phyloP scores from a whole-genome alignment of 2,888 invertebrate genomes.

The Mythimna ferrago region DNA sequence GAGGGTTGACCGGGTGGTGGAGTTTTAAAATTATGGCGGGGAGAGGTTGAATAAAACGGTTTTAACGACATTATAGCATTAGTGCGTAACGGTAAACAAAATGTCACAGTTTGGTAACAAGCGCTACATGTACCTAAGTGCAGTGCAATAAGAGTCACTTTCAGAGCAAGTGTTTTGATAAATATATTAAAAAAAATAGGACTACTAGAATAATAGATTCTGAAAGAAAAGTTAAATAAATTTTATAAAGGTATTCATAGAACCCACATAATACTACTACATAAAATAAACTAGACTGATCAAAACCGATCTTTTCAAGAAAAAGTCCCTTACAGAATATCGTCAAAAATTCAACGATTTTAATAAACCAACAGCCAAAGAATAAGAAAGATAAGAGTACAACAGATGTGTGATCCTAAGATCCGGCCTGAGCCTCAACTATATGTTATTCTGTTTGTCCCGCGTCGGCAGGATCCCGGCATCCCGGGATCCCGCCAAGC shows the following conservation, averaged over 20 bases:
- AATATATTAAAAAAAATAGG: too few relatives aligned
- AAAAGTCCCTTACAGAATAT: slow-evolving; percentile 10
- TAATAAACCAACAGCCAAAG: slow-evolving; percentile 48
- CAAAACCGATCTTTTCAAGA: background rate
- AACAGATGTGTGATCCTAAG: slow-evolving; percentile 46
- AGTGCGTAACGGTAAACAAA: too few relatives aligned
- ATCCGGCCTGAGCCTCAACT: slow-evolving; percentile 53
- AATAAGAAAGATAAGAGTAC: slow-evolving; percentile 35
- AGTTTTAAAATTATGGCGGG: too few relatives aligned
- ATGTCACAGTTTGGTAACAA: too few relatives aligned
- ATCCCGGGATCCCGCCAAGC: slow-evolving; percentile 42
- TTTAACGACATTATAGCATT: too few relatives aligned
- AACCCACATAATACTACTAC: too few relatives aligned
- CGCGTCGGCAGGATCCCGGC: slow-evolving; percentile 40
- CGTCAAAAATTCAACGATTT: slow-evolving; percentile 39
- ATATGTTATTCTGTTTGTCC: slow-evolving; percentile 69
- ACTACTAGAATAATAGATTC: background rate
- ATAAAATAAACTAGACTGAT: background rate
- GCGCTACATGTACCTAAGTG: too few relatives aligned
- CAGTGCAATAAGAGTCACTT: too few relatives aligned
- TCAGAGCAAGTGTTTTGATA: too few relatives aligned
- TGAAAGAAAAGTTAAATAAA: background rate
- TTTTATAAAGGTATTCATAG: too few relatives aligned
- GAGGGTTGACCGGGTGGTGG: too few relatives aligned
- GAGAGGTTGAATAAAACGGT: too few relatives aligned